Base-by-base conservation (phyloP, 2,888 invertebrate genomes). In the Charanyca ferruginea region DNA sequence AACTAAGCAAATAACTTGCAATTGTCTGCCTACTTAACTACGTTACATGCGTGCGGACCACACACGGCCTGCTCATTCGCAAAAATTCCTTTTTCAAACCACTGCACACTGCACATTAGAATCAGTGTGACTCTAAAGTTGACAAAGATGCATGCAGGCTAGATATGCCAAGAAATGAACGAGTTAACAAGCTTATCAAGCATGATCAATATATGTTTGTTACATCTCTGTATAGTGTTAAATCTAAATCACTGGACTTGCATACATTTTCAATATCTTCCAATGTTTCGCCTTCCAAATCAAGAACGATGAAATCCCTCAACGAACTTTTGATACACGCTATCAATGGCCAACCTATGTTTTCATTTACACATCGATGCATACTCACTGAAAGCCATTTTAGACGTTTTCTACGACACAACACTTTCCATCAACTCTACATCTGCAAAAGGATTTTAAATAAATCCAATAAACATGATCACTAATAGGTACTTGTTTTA, bases 1-100 rank as follows among this genome's bases (percentile, higher is more conserved):
- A 91, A 89, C 87, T 87, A 81, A 85, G 82, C 82, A 86, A 87
- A 85, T 84, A 85, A 72, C 66, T 60, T 63, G 63, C 82, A 81
- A 72, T 76, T 80, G 73, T 73, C 73, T 80, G 70, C 68, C 73
- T 69, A 74, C 68, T 58, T 53, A 61, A 35, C 41, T 51, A 66
- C 44, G 57, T 63, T 58, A 63, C 41, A 65, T 66, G 74, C 61
- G 44, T 49, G 45, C 42, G 44, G 79, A 68, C 79, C 81, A 78
- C 83, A 78, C 81, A 55, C 58, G 11, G 60, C 9, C 48, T 41
- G 71, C 9, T 22, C 38, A 52, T 20, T 44, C 32, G 22, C n/a
- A 55, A 63, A 63, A 55, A 42, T 0, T 18, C 23, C n/a, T 22
- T 48, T 57, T 75, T 51, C 22, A 51, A 20, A 16, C 0, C 18